Conservation (phyloP, 2,888 invertebrate species). For the Cepaea hortensis region DNA sequence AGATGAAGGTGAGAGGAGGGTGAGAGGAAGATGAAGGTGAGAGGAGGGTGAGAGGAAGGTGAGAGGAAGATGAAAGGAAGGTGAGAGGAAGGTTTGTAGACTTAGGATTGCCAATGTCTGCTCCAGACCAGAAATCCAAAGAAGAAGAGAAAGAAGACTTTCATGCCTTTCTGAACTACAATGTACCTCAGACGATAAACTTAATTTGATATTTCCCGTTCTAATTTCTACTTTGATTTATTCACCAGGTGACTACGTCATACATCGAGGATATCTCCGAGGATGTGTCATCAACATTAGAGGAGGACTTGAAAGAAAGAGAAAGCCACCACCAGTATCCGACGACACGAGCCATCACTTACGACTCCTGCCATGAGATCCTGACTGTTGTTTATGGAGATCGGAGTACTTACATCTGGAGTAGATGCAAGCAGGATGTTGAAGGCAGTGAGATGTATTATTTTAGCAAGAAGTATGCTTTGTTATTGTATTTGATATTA, state of each 20-base stretch:
- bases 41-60: too few relatives aligned
- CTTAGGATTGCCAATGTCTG: too few relatives aligned
- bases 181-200: too few relatives aligned
- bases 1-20: too few relatives aligned
- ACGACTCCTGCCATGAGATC: conserved; percentile 27
- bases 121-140: too few relatives aligned
- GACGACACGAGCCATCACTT: conserved; percentile 18
- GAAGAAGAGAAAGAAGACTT: too few relatives aligned
- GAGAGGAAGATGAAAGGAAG: too few relatives aligned
- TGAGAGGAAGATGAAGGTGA: too few relatives aligned
- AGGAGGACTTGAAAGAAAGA: conserved; percentile 9
- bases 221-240: background rate
- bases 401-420: conserved; percentile 42
- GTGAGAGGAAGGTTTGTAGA: too few relatives aligned
- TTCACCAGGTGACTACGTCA: conserved; percentile 22
- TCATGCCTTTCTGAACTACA: too few relatives aligned
- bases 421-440: background rate
- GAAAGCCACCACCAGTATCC: conserved; percentile 24
- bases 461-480: conserved; percentile 23
- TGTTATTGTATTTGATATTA: too few relatives aligned
- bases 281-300: conserved; percentile 5
- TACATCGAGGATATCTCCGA: conserved; percentile 28
- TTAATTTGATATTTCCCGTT: too few relatives aligned
- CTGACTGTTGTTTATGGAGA: conserved; percentile 45
- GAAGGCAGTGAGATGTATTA: background rate